Base-by-base conservation (phyloP, 2,113 vertebrate species). In the Chlamydotis undulata region DNA sequence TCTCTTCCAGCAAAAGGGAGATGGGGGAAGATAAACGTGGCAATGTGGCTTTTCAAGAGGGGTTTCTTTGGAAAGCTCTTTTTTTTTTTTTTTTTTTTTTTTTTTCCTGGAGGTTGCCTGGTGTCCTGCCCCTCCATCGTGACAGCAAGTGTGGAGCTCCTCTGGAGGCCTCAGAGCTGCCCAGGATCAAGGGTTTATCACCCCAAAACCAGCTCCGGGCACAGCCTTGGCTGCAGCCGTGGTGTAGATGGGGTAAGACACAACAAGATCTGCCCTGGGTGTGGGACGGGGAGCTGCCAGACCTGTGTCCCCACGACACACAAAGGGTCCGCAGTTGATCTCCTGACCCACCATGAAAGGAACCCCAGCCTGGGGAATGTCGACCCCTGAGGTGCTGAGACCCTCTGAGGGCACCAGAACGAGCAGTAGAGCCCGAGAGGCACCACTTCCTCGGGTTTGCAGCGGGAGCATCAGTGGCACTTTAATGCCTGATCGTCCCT, bases 181-280 rank as follows among this genome's bases (percentile, higher is more conserved):
- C 28, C 8, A 1, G 4, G 7, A 47, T 31, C 19, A 57, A 70
- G 71, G 13, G 3, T 63, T 82, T 85, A 13, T 63, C 17, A 31
- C 37, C 52, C 37, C 19, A 8, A 70, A 87, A 59, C 5, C 28
- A 26, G 6, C 33, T 49, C 33, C 0, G 4, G 71, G 23, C 23
- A 21, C 68, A 77, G 15, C 59, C 17, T 52, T 10, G 6, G 23
- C 35, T 35, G 29, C 64, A 69, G 77, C 5, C 28, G 11, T 50
- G 67, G 3, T 14, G 29, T 33, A 37, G 24, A 9, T 14, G 31
- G 47, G 31, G 3, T 65, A 61, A 33, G 41, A 53, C n/a, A n/a
- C 68, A 50, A 16, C 52, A 31, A 0, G 2, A 2, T 49, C 14
- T 86, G 47, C 19, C 11, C 25, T 2, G 5, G 31, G 2, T 14